These are phyloP conservation scores for Strigamia maritima DNA, from an alignment of 2,888 invertebrate species.

Conservation along the genomic window DNA sequence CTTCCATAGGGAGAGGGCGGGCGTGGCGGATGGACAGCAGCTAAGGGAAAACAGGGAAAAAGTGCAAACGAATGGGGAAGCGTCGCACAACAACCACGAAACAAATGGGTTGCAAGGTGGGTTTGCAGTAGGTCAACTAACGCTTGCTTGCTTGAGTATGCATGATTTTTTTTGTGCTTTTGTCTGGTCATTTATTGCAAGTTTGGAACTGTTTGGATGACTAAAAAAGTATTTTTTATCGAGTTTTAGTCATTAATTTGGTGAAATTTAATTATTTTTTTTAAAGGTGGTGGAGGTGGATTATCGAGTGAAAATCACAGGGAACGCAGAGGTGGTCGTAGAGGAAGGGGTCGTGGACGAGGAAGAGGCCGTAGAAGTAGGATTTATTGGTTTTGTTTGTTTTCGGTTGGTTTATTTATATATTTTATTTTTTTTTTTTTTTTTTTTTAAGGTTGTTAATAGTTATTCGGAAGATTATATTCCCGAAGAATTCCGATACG, in stretches of 20 bases:
- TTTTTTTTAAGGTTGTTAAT: not conserved
- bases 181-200: not conserved
- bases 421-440: not conserved
- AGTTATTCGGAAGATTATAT: not conserved
- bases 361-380: constrained; percentile 49
- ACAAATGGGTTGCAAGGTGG: not conserved
- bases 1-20: not conserved
- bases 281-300: not conserved
- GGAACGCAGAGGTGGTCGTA: constrained; percentile 43
- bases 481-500: not conserved
- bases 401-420: not conserved
- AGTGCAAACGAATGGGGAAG: not conserved
- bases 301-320: not conserved
- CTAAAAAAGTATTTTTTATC: no score
- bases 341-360: constrained; percentile 48
- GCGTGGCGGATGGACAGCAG: not conserved
- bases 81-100: not conserved
- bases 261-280: not conserved
- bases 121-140: not conserved
- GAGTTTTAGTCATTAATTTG: not conserved
- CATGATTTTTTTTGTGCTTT: not conserved
- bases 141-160: not conserved
- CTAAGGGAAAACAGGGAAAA: not conserved
- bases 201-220: not conserved
- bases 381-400: not conserved